phyloP scores from a whole-genome alignment of 1,140 invertebrate species.

The Ephestia elutella region DNA sequence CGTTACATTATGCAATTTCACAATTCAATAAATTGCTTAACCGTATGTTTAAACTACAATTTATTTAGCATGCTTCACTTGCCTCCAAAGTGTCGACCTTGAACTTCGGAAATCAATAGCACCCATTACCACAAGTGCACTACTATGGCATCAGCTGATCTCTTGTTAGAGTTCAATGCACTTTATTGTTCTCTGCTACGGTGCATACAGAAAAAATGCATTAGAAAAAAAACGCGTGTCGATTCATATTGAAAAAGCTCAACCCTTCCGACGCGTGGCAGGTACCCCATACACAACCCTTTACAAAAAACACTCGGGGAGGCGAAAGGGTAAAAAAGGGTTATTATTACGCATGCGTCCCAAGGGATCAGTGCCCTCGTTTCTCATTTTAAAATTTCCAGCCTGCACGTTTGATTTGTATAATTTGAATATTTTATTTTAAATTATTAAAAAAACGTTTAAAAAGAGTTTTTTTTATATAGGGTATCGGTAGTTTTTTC shows the following conservation, averaged over 20 bases:
- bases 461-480: too few species aligned
- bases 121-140: slow-evolving; percentile 57
- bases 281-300: slow-evolving; percentile 69
- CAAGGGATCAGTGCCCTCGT: slow-evolving; percentile 62
- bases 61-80: background rate
- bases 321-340: slow-evolving; percentile 71
- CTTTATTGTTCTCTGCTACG: slow-evolving; percentile 51
- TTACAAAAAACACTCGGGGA: slow-evolving; percentile 69
- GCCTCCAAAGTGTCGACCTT: slow-evolving; percentile 37
- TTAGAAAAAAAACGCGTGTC: slow-evolving; percentile 50
- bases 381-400: slow-evolving; percentile 57
- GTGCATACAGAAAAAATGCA: slow-evolving; percentile 54
- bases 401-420: slow-evolving; percentile 20
- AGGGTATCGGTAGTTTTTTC: too few species aligned
- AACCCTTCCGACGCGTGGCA: slow-evolving; percentile 64
- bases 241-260: slow-evolving; percentile 59
- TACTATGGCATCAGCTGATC: slow-evolving; percentile 68
- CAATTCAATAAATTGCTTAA: too few species aligned
- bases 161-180: slow-evolving; percentile 62
- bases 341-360: slow-evolving; percentile 66
- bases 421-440: slow-evolving; percentile 12
- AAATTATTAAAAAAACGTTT: too few species aligned
- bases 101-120: slow-evolving; percentile 64
- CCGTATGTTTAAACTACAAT: too few species aligned
- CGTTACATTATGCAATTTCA: too few species aligned